Evolutionary conservation across 64 coral and sea anemone genomes (phyloP), one percentile per base, ranked within the genome.

Genomic region (Stichodactyla mertensii): DNA sequence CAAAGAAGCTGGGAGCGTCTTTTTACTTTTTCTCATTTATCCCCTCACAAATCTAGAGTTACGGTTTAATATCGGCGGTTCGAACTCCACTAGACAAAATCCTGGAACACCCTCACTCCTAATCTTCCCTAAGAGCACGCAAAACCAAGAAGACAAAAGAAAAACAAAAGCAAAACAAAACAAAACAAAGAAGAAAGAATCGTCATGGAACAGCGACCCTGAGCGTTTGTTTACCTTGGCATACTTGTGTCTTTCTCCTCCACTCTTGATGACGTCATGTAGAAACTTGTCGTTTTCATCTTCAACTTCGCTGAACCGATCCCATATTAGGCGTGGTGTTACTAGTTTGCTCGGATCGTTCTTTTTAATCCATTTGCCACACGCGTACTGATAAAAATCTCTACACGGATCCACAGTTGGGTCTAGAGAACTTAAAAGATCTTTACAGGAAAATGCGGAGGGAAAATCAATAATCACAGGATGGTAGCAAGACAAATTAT

Each of bases 381-480:
- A 82, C 5, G 80, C 80, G 80, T 82, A 82, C 51, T 36, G 6
- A 57, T 82, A 82, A 16, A 82, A 82, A 55, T 82, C 80, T 36
- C 54, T 82, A 55, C 80, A 82, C 4, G 80, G 80, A 27, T 82
- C 80, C 7, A 82, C 80, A 16, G 16, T 27, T 5, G 80, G 80
- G 18, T 54, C 7, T 9, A 82, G 18, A n/a, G 80, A 54, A 55
- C 23, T 55, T 14, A 82, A 18, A 20, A 82, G 55, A 55, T 82
- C 80, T 82, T 74, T 6, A 74, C 12, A 6, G 7, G 4, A 66
- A 66, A 16, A 59, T 59, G 36, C 36, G 36, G 36, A 4, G 36
- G 36, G 36, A 45, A 45, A 45, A 45, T 45, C 36, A 45, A 45
- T 45, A 45, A 45, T 45, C 36, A 45, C 36, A 45, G 36, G 6